These are phyloP conservation scores for Psilopogon haemacephalus DNA, from an alignment of 2,113 vertebrate genomes.

Conservation along the genomic window DNA sequence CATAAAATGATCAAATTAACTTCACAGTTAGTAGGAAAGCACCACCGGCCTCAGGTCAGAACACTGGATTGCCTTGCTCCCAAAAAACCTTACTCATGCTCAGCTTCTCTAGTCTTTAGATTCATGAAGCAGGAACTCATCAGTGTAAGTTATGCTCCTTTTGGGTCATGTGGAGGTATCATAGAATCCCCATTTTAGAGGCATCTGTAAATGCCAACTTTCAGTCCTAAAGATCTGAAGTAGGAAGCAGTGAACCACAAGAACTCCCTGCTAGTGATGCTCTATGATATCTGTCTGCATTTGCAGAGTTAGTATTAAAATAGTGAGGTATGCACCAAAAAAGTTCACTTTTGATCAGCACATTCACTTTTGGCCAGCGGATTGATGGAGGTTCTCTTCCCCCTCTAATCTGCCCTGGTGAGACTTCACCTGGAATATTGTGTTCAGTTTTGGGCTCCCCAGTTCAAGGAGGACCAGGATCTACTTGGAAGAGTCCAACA, in stretches of 20 bases:
- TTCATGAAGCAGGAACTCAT: neutral
- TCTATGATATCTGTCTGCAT: neutral
- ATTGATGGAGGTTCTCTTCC: too few relatives aligned
- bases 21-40: neutral
- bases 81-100: neutral
- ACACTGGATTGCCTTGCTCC: neutral
- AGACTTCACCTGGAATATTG: too few relatives aligned
- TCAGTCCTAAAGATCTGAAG: neutral
- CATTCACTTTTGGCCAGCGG: too few relatives aligned
- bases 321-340: too few relatives aligned
- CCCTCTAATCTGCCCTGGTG: too few relatives aligned
- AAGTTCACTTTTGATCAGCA: too few relatives aligned
- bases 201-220: neutral
- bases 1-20: neutral
- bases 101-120: neutral
- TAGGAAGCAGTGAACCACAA: neutral
- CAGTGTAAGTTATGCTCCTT: neutral
- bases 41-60: neutral
- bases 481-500: too few relatives aligned
- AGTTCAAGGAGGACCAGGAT: too few relatives aligned
- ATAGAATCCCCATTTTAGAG: neutral
- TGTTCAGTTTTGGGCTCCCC: too few relatives aligned
- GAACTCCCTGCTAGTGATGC: neutral
- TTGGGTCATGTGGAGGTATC: neutral
- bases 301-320: neutral